Evolutionary conservation across 2,113 vertebrate species (phyloP).

Genomic region (Pavo muticus): DNA sequence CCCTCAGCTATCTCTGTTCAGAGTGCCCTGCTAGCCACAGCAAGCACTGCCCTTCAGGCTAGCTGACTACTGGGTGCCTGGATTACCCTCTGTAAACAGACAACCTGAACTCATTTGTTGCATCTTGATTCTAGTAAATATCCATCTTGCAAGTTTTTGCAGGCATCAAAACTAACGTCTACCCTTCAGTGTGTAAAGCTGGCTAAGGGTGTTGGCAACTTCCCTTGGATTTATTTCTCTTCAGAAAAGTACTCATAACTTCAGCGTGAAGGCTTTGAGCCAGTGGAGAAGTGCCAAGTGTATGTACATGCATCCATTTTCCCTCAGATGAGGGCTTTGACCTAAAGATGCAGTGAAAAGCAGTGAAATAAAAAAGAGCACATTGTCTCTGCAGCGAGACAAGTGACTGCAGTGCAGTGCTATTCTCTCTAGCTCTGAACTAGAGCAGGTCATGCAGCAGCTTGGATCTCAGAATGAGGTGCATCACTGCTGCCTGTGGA

Average conservation of each 20-base stretch:
- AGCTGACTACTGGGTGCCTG: not conserved
- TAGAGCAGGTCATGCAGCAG: not conserved
- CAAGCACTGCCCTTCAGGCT: not conserved
- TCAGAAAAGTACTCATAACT: not conserved
- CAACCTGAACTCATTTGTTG: not conserved
- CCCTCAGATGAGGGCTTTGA: not conserved
- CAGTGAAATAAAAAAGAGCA: not conserved
- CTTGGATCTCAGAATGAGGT: accelerated
- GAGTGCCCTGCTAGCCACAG: not conserved
- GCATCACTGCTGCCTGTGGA: accelerated
- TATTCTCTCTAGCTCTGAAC: not conserved
- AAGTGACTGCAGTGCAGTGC: not conserved
- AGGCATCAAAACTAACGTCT: not conserved
- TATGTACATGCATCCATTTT: not conserved
- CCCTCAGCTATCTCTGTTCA: not conserved
- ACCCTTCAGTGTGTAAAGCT: not conserved
- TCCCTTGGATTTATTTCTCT: not conserved
- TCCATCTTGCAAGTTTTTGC: not conserved
- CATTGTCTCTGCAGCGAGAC: not conserved
- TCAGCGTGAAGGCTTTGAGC: not conserved
- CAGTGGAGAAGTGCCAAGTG: not conserved
- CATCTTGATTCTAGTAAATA: not conserved
- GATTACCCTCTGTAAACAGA: not conserved
- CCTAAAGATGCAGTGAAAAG: not conserved
- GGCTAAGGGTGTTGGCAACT: not conserved